A percentile compares a stretch with the other conserved stretches of the same genome.
These are phyloP conservation scores for Saguinus imperator DNA, from an alignment of 2,113 vertebrate species.

Conservation along the genomic window DNA sequence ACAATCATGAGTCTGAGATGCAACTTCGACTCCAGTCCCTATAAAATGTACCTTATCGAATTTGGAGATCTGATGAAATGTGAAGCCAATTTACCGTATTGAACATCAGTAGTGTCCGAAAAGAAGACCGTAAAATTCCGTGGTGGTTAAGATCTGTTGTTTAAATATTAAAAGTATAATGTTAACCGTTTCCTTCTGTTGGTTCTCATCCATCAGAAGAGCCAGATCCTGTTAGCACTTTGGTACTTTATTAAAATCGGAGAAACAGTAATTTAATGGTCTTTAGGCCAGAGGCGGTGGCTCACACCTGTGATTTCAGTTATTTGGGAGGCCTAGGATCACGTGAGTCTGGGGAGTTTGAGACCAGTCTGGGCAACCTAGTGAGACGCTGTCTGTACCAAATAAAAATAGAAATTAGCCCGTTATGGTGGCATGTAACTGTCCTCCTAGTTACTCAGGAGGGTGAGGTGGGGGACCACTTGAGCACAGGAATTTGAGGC, in stretches of 20 bases:
- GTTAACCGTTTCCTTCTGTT: not conserved
- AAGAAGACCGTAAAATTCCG: not conserved
- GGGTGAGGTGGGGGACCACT: too few species aligned
- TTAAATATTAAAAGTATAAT: not conserved
- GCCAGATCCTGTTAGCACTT: not conserved
- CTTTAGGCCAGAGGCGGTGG: not conserved
- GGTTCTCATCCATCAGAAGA: not conserved
- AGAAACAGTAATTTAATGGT: not conserved
- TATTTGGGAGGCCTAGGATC: too few species aligned
- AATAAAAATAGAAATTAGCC: too few species aligned
- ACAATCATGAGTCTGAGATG: not conserved
- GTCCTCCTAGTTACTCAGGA: too few species aligned
- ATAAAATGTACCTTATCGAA: not conserved
- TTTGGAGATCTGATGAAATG: not conserved
- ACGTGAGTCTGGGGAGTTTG: too few species aligned
- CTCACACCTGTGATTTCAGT: too few species aligned
- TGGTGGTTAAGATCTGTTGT: not conserved
- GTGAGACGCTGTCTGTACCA: too few species aligned
- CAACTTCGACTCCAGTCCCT: not conserved
- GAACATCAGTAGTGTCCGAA: not conserved
- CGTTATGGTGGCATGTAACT: too few species aligned
- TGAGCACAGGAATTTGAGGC: too few species aligned
- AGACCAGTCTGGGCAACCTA: too few species aligned
- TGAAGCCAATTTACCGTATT: not conserved
- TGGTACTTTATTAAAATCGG: not conserved